These are phyloP conservation scores for Drosophila miranda DNA, from an alignment of 1,140 invertebrate genomes.

Conservation along the genomic window DNA sequence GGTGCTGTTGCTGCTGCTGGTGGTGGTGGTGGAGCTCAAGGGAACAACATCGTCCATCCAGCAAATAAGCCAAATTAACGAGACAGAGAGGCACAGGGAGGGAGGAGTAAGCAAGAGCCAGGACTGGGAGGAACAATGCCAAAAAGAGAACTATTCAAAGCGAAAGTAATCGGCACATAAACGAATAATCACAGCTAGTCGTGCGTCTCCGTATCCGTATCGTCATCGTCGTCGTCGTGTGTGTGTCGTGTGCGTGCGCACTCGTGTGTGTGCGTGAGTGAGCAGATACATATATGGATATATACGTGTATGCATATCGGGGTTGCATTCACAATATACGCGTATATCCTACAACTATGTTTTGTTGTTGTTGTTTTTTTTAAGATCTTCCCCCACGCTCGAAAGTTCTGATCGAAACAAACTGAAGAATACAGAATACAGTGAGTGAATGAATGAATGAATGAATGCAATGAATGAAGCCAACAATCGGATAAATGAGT, in stretches of 20 bases:
- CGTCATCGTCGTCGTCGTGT: slow-evolving; percentile 32
- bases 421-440: slow-evolving; percentile 22
- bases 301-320: slow-evolving; percentile 1
- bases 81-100: slow-evolving; percentile 19
- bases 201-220: slow-evolving; percentile 11
- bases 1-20: slow-evolving; percentile 7
- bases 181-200: slow-evolving; percentile 26
- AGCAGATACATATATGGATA: neutral
- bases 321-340: slow-evolving; percentile 12
- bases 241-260: slow-evolving; percentile 3
- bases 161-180: slow-evolving; percentile 42
- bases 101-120: neutral
- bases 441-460: neutral
- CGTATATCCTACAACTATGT: slow-evolving; percentile 20
- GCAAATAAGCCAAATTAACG: slow-evolving; percentile 47
- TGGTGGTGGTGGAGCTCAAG: neutral
- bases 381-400: neutral
- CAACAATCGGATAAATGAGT: slow-evolving; percentile 14
- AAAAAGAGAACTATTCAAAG: slow-evolving; percentile 38
- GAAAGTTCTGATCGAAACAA: slow-evolving; percentile 44
- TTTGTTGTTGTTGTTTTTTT: slow-evolving; percentile 23
- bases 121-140: slow-evolving; percentile 17
- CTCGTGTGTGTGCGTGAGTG: slow-evolving; percentile 17
- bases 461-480: neutral
- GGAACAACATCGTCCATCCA: no score